Evolutionary conservation across 2,797 vertebrate genomes (phyloP).

Genomic region (Centroberyx gerrardi): DNA sequence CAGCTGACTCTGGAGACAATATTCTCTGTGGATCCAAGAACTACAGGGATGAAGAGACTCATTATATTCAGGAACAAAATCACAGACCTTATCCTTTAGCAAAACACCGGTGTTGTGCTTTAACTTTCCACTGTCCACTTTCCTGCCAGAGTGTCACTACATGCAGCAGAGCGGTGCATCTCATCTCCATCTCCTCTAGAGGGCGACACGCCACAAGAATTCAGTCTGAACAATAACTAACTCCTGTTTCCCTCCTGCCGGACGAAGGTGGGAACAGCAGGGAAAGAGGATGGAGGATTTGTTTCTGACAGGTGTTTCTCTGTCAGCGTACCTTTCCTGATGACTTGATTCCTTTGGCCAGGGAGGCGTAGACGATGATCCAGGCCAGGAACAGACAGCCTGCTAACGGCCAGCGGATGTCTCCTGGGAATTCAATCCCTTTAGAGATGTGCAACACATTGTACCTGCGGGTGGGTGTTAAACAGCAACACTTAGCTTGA

Average conservation of each 20-base stretch:
- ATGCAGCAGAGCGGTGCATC: conserved; percentile 8
- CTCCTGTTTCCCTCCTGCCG: background rate
- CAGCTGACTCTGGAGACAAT: too few species aligned
- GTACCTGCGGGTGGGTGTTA: conserved; percentile 85
- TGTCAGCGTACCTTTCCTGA: conserved; percentile 93
- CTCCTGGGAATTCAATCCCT: conserved; percentile 96
- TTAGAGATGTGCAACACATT: conserved; percentile 98
- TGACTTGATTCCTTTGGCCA: conserved; percentile 99
- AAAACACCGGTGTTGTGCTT: too few species aligned
- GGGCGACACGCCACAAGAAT: conserved; percentile 26
- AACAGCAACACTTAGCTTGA: conserved; percentile 15
- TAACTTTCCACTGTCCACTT: too few species aligned
- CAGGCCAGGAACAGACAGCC: conserved; percentile 94
- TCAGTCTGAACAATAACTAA: background rate
- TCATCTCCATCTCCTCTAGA: conserved; percentile 39
- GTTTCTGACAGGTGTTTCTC: background rate
- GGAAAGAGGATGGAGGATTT: background rate
- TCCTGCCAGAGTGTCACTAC: too few species aligned
- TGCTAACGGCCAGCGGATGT: conserved; percentile 95
- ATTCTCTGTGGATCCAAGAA: too few species aligned
- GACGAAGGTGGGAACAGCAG: background rate
- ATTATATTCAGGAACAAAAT: too few species aligned
- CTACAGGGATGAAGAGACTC: too few species aligned
- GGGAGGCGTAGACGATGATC: conserved; percentile 95
- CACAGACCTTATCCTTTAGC: too few species aligned